phyloP scores from a whole-genome alignment of 92 coral and sea anemone species.

The Actinostola sp. region DNA sequence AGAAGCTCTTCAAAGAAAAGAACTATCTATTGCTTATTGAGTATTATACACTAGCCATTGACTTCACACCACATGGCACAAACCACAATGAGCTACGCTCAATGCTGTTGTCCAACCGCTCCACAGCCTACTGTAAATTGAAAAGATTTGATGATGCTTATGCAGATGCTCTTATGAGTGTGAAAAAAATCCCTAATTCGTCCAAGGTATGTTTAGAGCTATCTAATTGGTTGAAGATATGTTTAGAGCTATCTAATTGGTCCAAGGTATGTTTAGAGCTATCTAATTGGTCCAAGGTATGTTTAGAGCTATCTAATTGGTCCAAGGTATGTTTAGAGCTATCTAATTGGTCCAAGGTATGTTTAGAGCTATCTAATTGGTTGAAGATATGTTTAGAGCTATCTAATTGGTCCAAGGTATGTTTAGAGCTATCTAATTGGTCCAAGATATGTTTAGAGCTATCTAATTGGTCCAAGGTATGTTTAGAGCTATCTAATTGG shows the following conservation, averaged over 20 bases:
- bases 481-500: too few relatives aligned
- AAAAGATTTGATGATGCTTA: conserved; percentile 38
- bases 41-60: conserved; percentile 74
- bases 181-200: conserved; percentile 28
- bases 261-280: too few relatives aligned
- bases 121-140: conserved; percentile 39
- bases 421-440: too few relatives aligned
- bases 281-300: too few relatives aligned
- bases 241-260: too few relatives aligned
- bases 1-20: conserved; percentile 67
- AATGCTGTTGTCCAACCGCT: conserved; percentile 49
- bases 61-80: conserved; percentile 23
- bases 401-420: too few relatives aligned
- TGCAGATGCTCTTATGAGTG: conserved; percentile 55
- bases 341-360: too few relatives aligned
- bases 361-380: too few relatives aligned
- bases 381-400: too few relatives aligned
- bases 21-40: conserved; percentile 48
- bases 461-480: conserved; percentile 13
- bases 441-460: too few relatives aligned
- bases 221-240: too few relatives aligned
- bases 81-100: conserved; percentile 31
- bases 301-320: too few relatives aligned
- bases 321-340: conserved; percentile 2
- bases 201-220: conserved; percentile 7